Evolutionary conservation across 2,888 invertebrate genomes (phyloP).

Genomic region (Acleris literana): DNA sequence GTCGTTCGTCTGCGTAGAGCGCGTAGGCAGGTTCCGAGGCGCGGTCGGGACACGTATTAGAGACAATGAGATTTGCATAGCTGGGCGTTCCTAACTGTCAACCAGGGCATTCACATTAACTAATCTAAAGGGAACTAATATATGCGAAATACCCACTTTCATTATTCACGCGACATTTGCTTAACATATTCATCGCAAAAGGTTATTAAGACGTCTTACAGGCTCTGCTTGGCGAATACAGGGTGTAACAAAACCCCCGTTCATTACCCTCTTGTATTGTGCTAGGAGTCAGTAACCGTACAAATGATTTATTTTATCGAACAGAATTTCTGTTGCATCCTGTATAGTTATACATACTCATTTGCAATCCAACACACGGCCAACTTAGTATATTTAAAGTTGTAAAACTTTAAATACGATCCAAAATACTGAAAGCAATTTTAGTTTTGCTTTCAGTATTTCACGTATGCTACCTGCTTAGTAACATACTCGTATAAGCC

Average conservation of each 20-base stretch:
- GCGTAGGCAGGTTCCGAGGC: conserved; percentile 51
- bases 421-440: too few species aligned
- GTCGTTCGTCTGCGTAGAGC: conserved; percentile 55
- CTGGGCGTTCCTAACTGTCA: conserved; percentile 78
- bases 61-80: conserved; percentile 81
- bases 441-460: too few species aligned
- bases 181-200: conserved; percentile 49
- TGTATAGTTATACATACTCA: too few species aligned
- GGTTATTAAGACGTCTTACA: conserved; percentile 35
- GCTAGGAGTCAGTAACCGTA: too few species aligned
- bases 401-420: too few species aligned
- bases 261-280: background rate
- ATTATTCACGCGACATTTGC: conserved; percentile 57
- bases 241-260: background rate
- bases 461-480: conserved; percentile 1
- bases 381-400: too few species aligned
- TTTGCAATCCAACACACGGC: too few species aligned
- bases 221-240: conserved; percentile 21
- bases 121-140: conserved; percentile 67
- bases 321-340: too few species aligned
- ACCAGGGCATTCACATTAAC: conserved; percentile 78
- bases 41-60: conserved; percentile 71
- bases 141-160: conserved; percentile 64
- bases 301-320: too few species aligned
- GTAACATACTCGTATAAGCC: conserved; percentile 5